These are phyloP conservation scores for Macrotrachela quadricornifera DNA, from an alignment of 1,140 invertebrate genomes.

Conservation along the genomic window DNA sequence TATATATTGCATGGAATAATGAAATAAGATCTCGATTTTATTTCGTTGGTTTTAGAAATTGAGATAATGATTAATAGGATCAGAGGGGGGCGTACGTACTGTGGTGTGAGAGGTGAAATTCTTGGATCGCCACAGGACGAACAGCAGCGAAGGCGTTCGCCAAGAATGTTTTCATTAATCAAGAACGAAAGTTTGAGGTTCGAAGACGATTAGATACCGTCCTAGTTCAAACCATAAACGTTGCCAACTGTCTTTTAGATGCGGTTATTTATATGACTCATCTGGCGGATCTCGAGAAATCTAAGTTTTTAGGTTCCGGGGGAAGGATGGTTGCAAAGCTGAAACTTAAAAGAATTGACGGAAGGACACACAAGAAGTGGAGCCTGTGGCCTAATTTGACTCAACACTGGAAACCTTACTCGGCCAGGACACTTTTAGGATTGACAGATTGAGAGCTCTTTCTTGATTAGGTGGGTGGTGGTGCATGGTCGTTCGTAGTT, in stretches of 20 bases:
- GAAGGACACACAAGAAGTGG: constrained; percentile 57
- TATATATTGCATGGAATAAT: constrained; percentile 61
- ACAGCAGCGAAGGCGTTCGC: constrained; percentile 54
- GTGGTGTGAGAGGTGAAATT: constrained; percentile 22
- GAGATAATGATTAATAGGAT: constrained; percentile 48
- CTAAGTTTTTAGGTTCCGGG: constrained; percentile 62
- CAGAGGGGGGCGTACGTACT: constrained; percentile 27
- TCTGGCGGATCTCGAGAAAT: constrained; percentile 34
- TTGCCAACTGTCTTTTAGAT: constrained; percentile 52
- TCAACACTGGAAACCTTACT: constrained; percentile 64
- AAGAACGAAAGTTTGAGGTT: constrained; percentile 61
- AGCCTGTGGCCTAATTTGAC: constrained; percentile 77
- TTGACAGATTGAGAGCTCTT: constrained; percentile 74
- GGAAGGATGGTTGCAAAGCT: constrained; percentile 73
- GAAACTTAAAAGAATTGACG: constrained; percentile 67
- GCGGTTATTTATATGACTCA: constrained; percentile 21
- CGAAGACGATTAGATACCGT: constrained; percentile 59
- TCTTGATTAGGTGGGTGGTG: constrained; percentile 65
- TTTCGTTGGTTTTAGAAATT: constrained; percentile 33
- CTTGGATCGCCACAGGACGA: constrained; percentile 55
- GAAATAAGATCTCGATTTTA: constrained; percentile 56
- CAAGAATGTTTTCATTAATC: constrained; percentile 61
- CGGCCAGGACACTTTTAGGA: constrained; percentile 61
- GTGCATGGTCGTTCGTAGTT: constrained; percentile 75
- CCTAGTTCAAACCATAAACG: constrained; percentile 63